A percentile compares a stretch with the other conserved stretches of the same genome.
Evolutionary conservation across 2,113 vertebrate species (phyloP).

Genomic region (Misgurnus anguillicaudatus): DNA sequence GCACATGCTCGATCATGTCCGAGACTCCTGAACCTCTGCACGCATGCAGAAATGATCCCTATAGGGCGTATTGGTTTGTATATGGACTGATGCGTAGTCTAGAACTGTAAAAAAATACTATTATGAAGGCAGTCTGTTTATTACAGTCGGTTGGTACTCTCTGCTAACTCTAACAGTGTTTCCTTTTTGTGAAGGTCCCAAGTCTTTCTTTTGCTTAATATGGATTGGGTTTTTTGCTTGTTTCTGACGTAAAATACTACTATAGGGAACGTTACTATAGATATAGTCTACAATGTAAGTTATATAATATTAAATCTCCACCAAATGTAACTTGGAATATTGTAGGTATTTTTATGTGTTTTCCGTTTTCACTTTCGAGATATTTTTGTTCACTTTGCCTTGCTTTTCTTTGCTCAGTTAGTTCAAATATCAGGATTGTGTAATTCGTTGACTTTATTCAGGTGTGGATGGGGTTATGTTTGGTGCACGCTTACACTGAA

Average conservation of each 20-base stretch:
- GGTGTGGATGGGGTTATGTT: slow-evolving; percentile 5
- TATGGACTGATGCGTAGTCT: not conserved
- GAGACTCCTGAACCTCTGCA: slow-evolving; percentile 17
- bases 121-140: not conserved
- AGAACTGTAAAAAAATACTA: not conserved
- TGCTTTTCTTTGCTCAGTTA: not conserved
- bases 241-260: too few relatives aligned
- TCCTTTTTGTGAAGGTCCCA: not conserved
- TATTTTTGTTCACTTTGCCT: not conserved
- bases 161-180: not conserved
- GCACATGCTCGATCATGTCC: slow-evolving; percentile 59
- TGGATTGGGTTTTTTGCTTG: too few relatives aligned
- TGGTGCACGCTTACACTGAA: not conserved
- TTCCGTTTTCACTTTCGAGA: not conserved
- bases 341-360: not conserved
- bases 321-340: too few relatives aligned
- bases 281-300: too few relatives aligned
- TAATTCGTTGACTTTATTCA: not conserved
- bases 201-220: not conserved
- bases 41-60: not conserved
- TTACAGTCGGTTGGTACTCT: not conserved
- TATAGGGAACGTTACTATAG: too few relatives aligned
- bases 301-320: too few relatives aligned
- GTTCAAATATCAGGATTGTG: not conserved
- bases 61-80: slow-evolving; percentile 11